These are phyloP conservation scores for Molanna angustata DNA, from an alignment of 2,888 invertebrate species.

Conservation along the genomic window DNA sequence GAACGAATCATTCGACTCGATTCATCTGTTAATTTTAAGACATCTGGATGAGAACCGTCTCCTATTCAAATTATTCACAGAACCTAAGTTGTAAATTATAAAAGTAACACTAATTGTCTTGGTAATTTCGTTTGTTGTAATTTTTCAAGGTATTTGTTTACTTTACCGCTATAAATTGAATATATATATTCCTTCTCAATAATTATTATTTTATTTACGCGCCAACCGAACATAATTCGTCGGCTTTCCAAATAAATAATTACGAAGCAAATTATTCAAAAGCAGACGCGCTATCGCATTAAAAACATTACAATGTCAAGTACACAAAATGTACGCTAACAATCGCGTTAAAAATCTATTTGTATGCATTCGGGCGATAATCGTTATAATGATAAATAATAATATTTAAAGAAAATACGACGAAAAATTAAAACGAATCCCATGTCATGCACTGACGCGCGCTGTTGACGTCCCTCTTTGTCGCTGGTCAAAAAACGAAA, in stretches of 20 bases:
- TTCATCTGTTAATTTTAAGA: no score
- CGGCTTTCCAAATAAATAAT: constrained; percentile 8
- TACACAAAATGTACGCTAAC: not conserved
- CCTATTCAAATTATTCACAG: no score
- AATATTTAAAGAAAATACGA: no score
- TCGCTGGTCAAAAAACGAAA: not conserved
- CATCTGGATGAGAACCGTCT: no score
- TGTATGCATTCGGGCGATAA: no score
- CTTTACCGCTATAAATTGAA: not conserved
- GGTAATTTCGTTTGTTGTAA: no score
- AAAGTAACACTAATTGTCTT: no score
- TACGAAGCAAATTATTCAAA: not conserved
- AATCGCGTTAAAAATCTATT: constrained; percentile 5
- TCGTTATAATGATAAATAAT: no score
- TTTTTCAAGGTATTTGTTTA: no score
- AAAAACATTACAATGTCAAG: constrained; percentile 9
- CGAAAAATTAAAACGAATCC: constrained; percentile 6
- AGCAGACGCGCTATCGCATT: not conserved
- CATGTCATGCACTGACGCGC: constrained; percentile 11
- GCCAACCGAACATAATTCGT: not conserved
- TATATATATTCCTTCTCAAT: not conserved
- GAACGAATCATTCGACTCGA: no score
- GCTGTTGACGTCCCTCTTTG: constrained; percentile 3
- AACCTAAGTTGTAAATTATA: no score
- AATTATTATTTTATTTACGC: not conserved